Conservation (phyloP, 1,140 invertebrate species). For the Aphaenogaster floridana region DNA sequence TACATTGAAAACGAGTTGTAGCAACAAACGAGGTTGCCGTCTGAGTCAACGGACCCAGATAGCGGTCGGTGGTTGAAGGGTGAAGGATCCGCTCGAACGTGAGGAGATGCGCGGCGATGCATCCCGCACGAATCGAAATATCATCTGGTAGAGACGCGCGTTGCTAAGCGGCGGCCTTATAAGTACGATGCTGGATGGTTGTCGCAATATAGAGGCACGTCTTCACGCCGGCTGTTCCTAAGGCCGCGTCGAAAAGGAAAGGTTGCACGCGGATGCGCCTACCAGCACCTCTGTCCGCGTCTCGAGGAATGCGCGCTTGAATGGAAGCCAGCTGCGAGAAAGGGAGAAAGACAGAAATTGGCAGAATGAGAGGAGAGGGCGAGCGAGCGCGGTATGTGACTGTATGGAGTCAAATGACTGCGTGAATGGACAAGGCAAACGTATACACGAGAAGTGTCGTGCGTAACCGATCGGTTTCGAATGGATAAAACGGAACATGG, state of each 20-base stretch:
- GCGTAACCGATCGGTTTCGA: conserved; percentile 1
- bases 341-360: conserved; percentile 24
- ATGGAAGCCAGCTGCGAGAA: conserved; percentile 64
- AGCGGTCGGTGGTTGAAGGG: not conserved
- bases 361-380: not conserved
- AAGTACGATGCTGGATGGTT: conserved; percentile 65
- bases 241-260: conserved; percentile 71
- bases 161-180: conserved; percentile 69
- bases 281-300: conserved; percentile 58
- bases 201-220: conserved; percentile 70
- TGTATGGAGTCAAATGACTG: not conserved
- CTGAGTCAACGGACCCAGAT: not conserved
- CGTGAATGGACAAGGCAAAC: conserved; percentile 43
- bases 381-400: not conserved
- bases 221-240: conserved; percentile 54
- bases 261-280: conserved; percentile 75
- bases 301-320: conserved; percentile 69
- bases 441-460: not conserved
- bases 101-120: conserved; percentile 1
- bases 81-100: conserved; percentile 15
- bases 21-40: not conserved
- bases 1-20: not conserved
- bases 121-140: conserved; percentile 64
- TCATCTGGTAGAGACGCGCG: conserved; percentile 59
- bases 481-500: not conserved